Evolutionary conservation across 1,140 invertebrate species (phyloP).

Genomic region (Cydia fagiglandana): DNA sequence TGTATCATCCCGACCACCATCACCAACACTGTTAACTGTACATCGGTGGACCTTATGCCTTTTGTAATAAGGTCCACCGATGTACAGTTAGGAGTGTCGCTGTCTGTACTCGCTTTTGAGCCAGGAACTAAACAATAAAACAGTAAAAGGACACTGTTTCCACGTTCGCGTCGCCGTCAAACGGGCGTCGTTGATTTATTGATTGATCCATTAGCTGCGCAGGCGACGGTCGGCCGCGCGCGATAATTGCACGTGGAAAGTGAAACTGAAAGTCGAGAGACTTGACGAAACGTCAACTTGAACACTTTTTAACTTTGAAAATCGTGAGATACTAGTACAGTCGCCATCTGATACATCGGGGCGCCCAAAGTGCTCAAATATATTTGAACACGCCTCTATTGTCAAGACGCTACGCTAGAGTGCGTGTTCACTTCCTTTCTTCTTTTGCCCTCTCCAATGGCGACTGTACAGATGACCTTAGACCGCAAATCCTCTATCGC

Average conservation of each 20-base stretch:
- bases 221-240: neutral
- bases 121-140: neutral
- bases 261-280: neutral
- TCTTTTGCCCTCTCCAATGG: no score
- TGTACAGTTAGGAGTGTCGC: no score
- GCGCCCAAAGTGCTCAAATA: no score
- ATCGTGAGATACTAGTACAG: no score
- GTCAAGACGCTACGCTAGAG: no score
- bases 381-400: no score
- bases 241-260: conserved; percentile 7
- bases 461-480: neutral
- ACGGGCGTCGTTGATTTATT: neutral
- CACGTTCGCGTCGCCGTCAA: neutral
- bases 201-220: conserved; percentile 2
- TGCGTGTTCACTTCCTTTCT: no score
- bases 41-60: no score
- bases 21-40: no score
- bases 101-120: neutral
- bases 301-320: neutral
- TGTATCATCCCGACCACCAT: no score
- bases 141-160: neutral
- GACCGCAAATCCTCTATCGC: neutral
- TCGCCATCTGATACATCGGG: no score
- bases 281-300: neutral
- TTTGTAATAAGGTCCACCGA: no score